Evolutionary conservation across 2,797 vertebrate genomes (phyloP).

Genomic region (Gallinago nigripennis): DNA sequence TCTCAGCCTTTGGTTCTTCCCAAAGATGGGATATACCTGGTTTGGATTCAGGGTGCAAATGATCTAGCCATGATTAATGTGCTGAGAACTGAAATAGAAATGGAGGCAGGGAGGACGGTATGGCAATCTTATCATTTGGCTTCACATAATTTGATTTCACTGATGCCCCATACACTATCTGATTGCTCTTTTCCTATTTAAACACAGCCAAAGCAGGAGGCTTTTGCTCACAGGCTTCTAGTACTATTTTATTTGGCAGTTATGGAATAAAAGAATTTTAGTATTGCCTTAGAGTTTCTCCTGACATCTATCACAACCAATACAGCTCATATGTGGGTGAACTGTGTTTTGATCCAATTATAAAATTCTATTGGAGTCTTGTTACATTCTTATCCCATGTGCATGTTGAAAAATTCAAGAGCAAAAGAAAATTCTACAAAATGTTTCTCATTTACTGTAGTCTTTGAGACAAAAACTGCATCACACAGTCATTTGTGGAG

Average conservation of each 20-base stretch:
- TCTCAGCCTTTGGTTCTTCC: neutral
- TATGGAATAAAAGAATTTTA: constrained; percentile 62
- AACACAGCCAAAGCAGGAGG: constrained; percentile 34
- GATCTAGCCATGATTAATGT: neutral
- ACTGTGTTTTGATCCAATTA: constrained; percentile 69
- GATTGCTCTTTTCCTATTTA: constrained; percentile 46
- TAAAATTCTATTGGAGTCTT: constrained; percentile 56
- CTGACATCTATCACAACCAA: constrained; percentile 68
- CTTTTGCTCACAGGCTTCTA: constrained; percentile 59
- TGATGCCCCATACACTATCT: constrained; percentile 42
- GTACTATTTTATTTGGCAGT: constrained; percentile 65
- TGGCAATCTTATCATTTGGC: neutral
- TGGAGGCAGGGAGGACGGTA: neutral
- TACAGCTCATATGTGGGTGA: constrained; percentile 63
- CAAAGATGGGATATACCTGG: neutral
- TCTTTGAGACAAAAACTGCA: constrained; percentile 28
- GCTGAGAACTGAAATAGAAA: neutral
- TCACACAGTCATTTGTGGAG: neutral
- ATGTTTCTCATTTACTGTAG: constrained; percentile 45
- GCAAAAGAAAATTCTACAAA: constrained; percentile 53
- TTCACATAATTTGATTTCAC: constrained; percentile 40
- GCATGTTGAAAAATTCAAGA: constrained; percentile 55
- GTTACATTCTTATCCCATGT: constrained; percentile 57
- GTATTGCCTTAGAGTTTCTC: constrained; percentile 62
- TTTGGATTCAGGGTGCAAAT: neutral